Evolutionary conservation across 2,797 vertebrate genomes (phyloP).

Genomic region (Epinephelus coioides): DNA sequence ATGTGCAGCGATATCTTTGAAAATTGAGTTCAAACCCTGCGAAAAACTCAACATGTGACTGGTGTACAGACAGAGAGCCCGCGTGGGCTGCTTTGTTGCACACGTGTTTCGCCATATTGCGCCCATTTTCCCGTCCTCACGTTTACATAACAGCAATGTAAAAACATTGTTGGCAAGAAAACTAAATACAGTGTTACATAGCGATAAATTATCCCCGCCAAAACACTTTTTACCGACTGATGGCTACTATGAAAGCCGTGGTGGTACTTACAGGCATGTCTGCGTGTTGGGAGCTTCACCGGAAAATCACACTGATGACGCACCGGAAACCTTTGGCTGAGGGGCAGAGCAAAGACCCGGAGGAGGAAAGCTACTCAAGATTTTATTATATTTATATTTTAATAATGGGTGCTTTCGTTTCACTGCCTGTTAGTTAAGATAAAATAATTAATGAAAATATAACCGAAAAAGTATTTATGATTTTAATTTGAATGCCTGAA

Average conservation of each 20-base stretch:
- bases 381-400: background rate
- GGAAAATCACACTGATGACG: constrained; percentile 58
- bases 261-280: constrained; percentile 93
- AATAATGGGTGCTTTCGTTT: no score
- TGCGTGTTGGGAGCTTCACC: constrained; percentile 75
- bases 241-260: background rate
- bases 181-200: fast-evolving
- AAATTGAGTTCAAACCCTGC: background rate
- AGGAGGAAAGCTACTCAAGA: constrained; percentile 55
- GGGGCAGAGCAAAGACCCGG: constrained; percentile 52
- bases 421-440: background rate
- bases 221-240: background rate
- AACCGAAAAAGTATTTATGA: no score
- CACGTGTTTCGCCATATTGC: constrained; percentile 83
- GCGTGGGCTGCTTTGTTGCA: constrained; percentile 45
- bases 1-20: fast-evolving
- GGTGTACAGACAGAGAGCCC: background rate
- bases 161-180: fast-evolving
- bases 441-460: no score
- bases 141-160: background rate
- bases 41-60: background rate
- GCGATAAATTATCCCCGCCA: fast-evolving
- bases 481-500: no score
- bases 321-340: constrained; percentile 79
- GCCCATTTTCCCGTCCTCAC: constrained; percentile 2